Evolutionary conservation across 2,113 vertebrate genomes (phyloP).

Genomic region (Raja brachyura): DNA sequence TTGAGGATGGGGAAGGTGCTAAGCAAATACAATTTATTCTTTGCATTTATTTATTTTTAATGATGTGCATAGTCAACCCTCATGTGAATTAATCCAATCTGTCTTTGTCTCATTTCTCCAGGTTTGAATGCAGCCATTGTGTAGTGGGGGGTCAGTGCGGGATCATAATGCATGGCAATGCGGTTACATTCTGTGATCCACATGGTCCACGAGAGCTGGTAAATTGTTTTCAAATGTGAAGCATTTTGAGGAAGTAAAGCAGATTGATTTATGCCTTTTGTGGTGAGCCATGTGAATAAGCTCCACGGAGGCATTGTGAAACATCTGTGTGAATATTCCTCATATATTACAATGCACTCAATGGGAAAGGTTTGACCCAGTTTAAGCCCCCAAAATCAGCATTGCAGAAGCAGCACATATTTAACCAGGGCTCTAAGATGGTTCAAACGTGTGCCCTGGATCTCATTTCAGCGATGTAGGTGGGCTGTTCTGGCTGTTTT

Average conservation of each 20-base stretch:
- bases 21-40: not conserved
- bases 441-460: not conserved
- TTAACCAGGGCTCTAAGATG: not conserved
- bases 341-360: not conserved
- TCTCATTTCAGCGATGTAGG: not conserved
- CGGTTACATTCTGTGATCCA: conserved; percentile 85
- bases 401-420: not conserved
- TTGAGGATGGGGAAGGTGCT: not conserved
- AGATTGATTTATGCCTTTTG: conserved; percentile 3
- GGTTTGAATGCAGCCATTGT: conserved; percentile 83
- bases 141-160: conserved; percentile 83
- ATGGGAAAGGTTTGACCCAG: not conserved
- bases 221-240: conserved; percentile 48
- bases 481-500: not conserved
- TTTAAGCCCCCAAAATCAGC: not conserved
- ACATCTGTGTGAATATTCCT: not conserved
- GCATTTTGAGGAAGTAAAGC: not conserved
- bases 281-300: not conserved
- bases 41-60: not conserved
- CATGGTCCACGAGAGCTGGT: conserved; percentile 88
- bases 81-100: not conserved
- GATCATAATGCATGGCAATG: conserved; percentile 79
- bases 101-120: conserved; percentile 49
- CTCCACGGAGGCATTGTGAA: not conserved
- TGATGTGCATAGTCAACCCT: not conserved